Evolutionary conservation across 2,888 invertebrate species (phyloP).

Genomic region (Parnassius smintheus): DNA sequence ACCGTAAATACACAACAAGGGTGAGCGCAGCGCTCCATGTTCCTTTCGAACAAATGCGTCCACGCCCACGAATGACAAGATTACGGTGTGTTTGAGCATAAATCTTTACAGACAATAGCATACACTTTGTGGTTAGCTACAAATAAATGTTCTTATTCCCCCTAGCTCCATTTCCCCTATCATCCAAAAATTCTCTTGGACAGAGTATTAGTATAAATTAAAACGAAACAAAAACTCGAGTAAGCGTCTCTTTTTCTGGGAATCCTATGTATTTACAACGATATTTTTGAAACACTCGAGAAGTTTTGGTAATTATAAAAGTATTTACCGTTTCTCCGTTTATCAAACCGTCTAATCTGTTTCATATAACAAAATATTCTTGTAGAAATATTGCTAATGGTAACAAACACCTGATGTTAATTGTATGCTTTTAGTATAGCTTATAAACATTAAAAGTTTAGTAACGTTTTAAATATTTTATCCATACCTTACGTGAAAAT

Average conservation of each 20-base stretch:
- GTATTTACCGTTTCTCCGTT: too few species aligned
- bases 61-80: slow-evolving; percentile 72
- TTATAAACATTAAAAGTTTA: too few species aligned
- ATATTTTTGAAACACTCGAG: too few species aligned
- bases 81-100: slow-evolving; percentile 72
- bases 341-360: too few species aligned
- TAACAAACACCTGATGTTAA: too few species aligned
- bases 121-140: slow-evolving; percentile 67
- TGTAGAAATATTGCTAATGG: too few species aligned
- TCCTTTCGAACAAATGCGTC: slow-evolving; percentile 67
- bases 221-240: not conserved
- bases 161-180: slow-evolving; percentile 36
- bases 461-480: too few species aligned
- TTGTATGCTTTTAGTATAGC: too few species aligned
- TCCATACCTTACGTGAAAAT: not conserved
- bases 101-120: slow-evolving; percentile 72
- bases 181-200: slow-evolving; percentile 39
- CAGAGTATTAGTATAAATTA: slow-evolving; percentile 38
- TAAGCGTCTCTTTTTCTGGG: too few species aligned
- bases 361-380: too few species aligned
- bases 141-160: slow-evolving; percentile 66
- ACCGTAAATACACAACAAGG: slow-evolving; percentile 68
- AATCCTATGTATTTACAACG: too few species aligned
- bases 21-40: slow-evolving; percentile 45
- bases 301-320: too few species aligned